phyloP scores from a whole-genome alignment of 2,888 invertebrate genomes.

The Ochropacha duplaris region DNA sequence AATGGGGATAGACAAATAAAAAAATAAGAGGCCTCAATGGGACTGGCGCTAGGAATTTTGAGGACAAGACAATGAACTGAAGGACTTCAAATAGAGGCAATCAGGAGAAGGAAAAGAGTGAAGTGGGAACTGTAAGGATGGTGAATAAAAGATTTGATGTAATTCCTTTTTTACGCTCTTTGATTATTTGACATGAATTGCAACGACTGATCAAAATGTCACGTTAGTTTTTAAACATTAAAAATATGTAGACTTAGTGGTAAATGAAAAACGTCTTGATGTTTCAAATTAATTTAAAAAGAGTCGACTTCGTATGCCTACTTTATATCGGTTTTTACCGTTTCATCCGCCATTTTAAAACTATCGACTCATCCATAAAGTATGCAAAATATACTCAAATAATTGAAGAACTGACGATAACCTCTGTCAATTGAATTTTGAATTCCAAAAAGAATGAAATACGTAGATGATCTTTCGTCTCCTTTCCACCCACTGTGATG shows the following conservation, averaged over 20 bases:
- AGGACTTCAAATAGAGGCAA: conserved; percentile 1
- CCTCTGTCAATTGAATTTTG: neutral
- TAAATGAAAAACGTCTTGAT: no score
- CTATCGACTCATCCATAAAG: neutral
- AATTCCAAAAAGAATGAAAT: conserved; percentile 4
- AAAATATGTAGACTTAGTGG: no score
- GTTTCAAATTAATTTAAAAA: no score
- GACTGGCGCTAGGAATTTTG: conserved; percentile 58
- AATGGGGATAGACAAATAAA: conserved; percentile 79
- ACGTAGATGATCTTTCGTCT: conserved; percentile 21
- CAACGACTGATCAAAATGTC: no score
- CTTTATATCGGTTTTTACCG: no score
- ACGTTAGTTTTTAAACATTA: no score
- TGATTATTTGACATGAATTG: neutral
- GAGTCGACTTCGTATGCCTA: no score
- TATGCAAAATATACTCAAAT: neutral
- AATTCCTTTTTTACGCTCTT: neutral
- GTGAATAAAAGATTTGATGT: neutral
- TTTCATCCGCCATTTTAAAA: neutral
- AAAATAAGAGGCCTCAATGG: conserved; percentile 55
- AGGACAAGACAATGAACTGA: conserved; percentile 36
- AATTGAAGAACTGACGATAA: neutral
- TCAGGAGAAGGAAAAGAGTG: neutral
- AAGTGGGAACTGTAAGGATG: neutral
- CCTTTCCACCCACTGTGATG: conserved; percentile 32